phyloP scores from a whole-genome alignment of 92 coral and sea anemone genomes.

The Epizoanthus stellaris region DNA sequence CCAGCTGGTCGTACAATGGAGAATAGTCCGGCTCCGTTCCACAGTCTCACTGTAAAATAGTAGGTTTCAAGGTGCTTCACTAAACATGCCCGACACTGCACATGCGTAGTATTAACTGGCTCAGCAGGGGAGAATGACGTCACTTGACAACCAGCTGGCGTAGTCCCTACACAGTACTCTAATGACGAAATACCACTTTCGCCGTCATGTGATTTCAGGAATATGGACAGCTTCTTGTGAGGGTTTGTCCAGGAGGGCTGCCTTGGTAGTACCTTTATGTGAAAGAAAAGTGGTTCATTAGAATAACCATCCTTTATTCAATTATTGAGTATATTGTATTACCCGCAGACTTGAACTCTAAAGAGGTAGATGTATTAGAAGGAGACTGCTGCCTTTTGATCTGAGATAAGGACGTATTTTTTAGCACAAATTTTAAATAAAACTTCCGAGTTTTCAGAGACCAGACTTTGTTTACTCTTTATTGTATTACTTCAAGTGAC shows the following conservation, averaged over 20 bases:
- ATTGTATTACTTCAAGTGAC: too few species aligned
- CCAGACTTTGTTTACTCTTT: too few species aligned
- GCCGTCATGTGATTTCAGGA: conserved; percentile 74
- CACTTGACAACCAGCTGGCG: conserved; percentile 75
- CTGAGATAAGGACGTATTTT: too few species aligned
- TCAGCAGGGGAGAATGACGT: conserved; percentile 65
- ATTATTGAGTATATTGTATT: too few species aligned
- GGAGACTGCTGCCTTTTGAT: too few species aligned
- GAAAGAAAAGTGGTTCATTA: too few species aligned
- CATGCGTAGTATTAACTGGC: conserved; percentile 46
- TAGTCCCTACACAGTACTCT: conserved; percentile 90
- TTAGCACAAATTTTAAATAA: too few species aligned
- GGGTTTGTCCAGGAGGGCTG: conserved; percentile 65
- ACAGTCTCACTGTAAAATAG: conserved; percentile 77
- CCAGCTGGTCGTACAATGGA: conserved; percentile 36
- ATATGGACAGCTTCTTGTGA: conserved; percentile 45
- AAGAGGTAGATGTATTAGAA: too few species aligned
- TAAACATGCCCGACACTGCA: conserved; percentile 74
- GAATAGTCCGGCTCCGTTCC: conserved; percentile 81
- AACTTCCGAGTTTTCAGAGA: too few species aligned
- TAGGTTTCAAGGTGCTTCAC: conserved; percentile 67
- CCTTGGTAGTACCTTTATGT: conserved; percentile 52
- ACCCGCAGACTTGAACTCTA: too few species aligned
- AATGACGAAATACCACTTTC: conserved; percentile 73
- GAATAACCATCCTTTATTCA: too few species aligned